A percentile compares a stretch with the other conserved stretches of the same genome.
Conservation (phyloP, 2,888 invertebrate genomes). For the Sisyra terminalis region DNA sequence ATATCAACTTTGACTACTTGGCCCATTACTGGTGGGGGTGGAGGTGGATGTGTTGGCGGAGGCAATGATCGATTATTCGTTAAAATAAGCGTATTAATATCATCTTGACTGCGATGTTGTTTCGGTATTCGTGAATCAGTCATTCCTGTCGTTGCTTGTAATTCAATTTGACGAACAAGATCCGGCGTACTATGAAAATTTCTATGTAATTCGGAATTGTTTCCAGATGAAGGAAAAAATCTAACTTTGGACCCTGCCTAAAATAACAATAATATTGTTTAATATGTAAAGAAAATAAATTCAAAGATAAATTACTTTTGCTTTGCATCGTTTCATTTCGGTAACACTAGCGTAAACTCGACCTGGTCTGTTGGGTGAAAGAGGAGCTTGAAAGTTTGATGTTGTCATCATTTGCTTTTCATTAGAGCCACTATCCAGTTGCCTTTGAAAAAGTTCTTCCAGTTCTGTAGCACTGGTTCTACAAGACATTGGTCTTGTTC, state of each 20-base stretch:
- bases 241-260: conserved; percentile 34
- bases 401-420: conserved; percentile 49
- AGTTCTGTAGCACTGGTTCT: conserved; percentile 83
- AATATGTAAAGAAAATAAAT: not conserved
- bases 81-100: conserved; percentile 31
- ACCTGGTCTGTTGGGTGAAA: conserved; percentile 47
- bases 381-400: conserved; percentile 54
- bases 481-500: conserved; percentile 72
- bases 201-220: conserved; percentile 46
- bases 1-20: conserved; percentile 55
- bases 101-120: conserved; percentile 55
- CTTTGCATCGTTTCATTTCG: conserved; percentile 82
- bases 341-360: conserved; percentile 85
- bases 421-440: conserved; percentile 44
- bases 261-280: conserved; percentile 13
- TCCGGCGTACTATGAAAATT: conserved; percentile 87
- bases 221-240: conserved; percentile 29
- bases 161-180: conserved; percentile 31
- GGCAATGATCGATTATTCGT: conserved; percentile 37
- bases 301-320: conserved; percentile 32
- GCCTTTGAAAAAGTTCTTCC: conserved; percentile 82
- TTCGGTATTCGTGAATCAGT: conserved; percentile 19
- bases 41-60: conserved; percentile 69
- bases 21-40: conserved; percentile 45
- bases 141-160: conserved; percentile 12